Conservation (phyloP, 2,888 invertebrate species). For the Tanypteryx hageni region DNA sequence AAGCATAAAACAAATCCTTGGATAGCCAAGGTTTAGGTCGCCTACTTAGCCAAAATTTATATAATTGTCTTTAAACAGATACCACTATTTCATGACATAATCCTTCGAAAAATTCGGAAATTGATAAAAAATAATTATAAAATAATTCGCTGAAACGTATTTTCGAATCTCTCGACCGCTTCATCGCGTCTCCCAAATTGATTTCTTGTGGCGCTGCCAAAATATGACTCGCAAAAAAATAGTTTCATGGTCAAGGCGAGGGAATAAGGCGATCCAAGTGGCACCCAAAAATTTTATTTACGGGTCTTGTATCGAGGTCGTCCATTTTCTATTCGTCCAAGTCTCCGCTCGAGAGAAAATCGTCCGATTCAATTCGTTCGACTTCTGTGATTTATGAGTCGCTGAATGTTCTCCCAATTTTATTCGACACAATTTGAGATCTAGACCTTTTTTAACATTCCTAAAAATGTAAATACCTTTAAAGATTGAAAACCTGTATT, state of each 20-base stretch:
- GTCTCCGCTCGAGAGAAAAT: neutral
- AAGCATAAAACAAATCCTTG: too few relatives aligned
- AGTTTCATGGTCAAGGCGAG: constrained; percentile 16
- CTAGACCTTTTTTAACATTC: too few relatives aligned
- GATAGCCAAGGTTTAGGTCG: too few relatives aligned
- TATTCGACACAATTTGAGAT: neutral
- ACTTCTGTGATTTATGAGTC: neutral
- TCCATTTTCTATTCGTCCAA: neutral
- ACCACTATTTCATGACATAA: too few relatives aligned
- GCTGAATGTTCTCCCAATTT: neutral
- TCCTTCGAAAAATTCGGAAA: too few relatives aligned
- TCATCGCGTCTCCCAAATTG: neutral
- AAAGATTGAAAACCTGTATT: too few relatives aligned
- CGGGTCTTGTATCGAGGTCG: constrained; percentile 4
- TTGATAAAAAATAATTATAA: too few relatives aligned
- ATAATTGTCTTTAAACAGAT: too few relatives aligned
- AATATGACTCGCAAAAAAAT: neutral
- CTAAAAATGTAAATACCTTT: too few relatives aligned
- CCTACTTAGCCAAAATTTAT: too few relatives aligned
- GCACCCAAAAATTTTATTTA: neutral
- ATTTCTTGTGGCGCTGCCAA: neutral
- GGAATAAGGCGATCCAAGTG: neutral
- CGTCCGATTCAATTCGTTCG: neutral
- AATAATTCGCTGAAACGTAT: too few relatives aligned
- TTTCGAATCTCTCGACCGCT: too few relatives aligned